Percentiles rank a stretch among this genome's conserved stretches.
These are phyloP conservation scores for Eurytoma californica DNA, from an alignment of 2,888 invertebrate species.

Conservation along the genomic window DNA sequence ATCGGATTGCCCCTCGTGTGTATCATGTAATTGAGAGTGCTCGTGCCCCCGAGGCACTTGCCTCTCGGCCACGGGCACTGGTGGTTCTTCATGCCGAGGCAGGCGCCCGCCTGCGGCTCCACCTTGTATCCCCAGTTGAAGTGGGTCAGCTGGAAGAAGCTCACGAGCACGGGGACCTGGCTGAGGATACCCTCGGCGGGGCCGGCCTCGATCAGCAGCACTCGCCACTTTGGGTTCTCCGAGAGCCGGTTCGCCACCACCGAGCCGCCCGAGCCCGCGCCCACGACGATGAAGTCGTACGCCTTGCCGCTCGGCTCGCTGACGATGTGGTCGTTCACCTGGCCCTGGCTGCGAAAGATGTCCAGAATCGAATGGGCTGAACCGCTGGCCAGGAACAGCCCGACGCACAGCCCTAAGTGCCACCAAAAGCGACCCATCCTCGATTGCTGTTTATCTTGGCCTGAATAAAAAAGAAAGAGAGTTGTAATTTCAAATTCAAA, in stretches of 20 bases:
- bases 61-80: slow-evolving; percentile 86
- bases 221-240: slow-evolving; percentile 79
- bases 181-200: slow-evolving; percentile 76
- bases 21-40: slow-evolving; percentile 71
- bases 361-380: slow-evolving; percentile 61
- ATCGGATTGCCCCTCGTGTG: slow-evolving; percentile 67
- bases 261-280: slow-evolving; percentile 84
- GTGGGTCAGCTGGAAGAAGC: slow-evolving; percentile 78
- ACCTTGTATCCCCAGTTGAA: slow-evolving; percentile 85
- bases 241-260: slow-evolving; percentile 83
- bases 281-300: slow-evolving; percentile 83
- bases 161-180: slow-evolving; percentile 79
- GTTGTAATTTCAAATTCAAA: not conserved
- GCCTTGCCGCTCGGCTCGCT: slow-evolving; percentile 69
- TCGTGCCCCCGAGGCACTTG: slow-evolving; percentile 70
- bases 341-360: slow-evolving; percentile 60
- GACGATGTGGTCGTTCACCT: slow-evolving; percentile 59
- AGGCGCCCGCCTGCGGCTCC: slow-evolving; percentile 80
- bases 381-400: not conserved
- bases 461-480: not conserved
- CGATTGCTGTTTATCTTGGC: not conserved
- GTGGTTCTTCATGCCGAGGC: slow-evolving; percentile 82
- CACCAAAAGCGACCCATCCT: not conserved
- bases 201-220: slow-evolving; percentile 83
- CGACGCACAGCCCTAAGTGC: not conserved